Base-by-base conservation (phyloP, 2,888 invertebrate species). In the Apoda limacodes region DNA sequence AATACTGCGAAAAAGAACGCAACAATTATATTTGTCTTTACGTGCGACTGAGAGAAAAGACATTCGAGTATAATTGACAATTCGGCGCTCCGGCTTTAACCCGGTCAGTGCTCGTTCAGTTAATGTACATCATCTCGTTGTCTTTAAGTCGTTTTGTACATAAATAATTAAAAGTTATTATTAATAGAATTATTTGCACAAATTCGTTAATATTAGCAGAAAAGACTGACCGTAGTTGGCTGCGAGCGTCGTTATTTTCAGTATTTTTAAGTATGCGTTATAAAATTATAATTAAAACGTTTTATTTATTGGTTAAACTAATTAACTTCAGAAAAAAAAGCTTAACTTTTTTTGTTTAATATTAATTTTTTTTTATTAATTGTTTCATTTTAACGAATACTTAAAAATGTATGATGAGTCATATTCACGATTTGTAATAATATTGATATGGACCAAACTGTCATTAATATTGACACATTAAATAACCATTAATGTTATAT, bases 381-480 rank as follows among this genome's bases (percentile, higher is more conserved):
- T n/a, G n/a, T n/a, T n/a, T 24, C 30, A 32, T 43, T 52, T 52
- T 47, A 60, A 65, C 69, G 76, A 52, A 58, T 60, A 51, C 60
- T 64, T 68, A 61, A 61, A 55, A 42, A 40, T 42, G 57, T 59
- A 59, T 43, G 58, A 54, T 60, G 59, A 55, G 52, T 55, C 45
- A 60, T 61, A 54, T 56, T 63, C 65, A 55, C 55, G 60, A 69
- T 66, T 74, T 60, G 69, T 75, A 75, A 71, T 72, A 74, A 75
- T 74, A 68, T 67, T 74, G 70, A 64, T 75, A 80, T 80, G 80
- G 80, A 80, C 80, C 80, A 80, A 80, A 75, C 71, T 75, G 71
- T 75, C 75, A 64, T 78, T 68, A 71, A 67, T 74, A 71, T 61
- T 71, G 72, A 76, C 64, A 60, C 66, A 74, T 75, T 69, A 51